Evolutionary conservation across 2,113 vertebrate genomes (phyloP).

Genomic region (Verasper variegatus): DNA sequence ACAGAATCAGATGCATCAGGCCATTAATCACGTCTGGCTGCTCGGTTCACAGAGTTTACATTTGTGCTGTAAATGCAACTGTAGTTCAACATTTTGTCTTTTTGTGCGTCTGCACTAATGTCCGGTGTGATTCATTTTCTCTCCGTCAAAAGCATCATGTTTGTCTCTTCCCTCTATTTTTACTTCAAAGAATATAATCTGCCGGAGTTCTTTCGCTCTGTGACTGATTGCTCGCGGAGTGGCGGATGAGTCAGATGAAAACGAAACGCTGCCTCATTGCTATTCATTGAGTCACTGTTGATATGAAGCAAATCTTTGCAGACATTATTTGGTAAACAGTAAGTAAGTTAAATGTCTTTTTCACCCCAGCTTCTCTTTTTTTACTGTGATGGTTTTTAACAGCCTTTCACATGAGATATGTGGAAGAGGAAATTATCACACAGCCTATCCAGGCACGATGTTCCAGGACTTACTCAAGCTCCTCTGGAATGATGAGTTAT

Average conservation of each 20-base stretch:
- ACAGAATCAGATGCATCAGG: slow-evolving; percentile 35
- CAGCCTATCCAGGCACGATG: slow-evolving; percentile 41
- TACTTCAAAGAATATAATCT: slow-evolving; percentile 45
- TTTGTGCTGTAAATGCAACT: slow-evolving; percentile 34
- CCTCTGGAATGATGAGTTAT: slow-evolving; percentile 74
- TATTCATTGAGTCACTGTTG: slow-evolving; percentile 66
- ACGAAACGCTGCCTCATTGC: slow-evolving; percentile 62
- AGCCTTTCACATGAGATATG: slow-evolving; percentile 55
- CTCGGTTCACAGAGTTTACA: slow-evolving; percentile 25
- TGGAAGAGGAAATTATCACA: slow-evolving; percentile 61
- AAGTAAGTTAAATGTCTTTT: slow-evolving; percentile 31
- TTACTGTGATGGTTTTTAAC: slow-evolving; percentile 53
- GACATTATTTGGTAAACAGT: slow-evolving; percentile 71
- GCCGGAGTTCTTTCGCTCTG: slow-evolving; percentile 19
- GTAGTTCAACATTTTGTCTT: slow-evolving; percentile 15
- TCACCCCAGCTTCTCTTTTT: slow-evolving; percentile 14
- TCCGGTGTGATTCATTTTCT: slow-evolving; percentile 47
- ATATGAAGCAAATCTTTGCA: slow-evolving; percentile 61
- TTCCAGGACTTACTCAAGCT: slow-evolving; percentile 61
- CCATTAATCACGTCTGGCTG: slow-evolving; percentile 62
- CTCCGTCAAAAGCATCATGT: slow-evolving; percentile 33
- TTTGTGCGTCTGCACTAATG: slow-evolving; percentile 28
- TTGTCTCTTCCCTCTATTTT: slow-evolving; percentile 32
- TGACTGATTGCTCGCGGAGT: slow-evolving; percentile 47
- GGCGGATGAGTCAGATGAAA: slow-evolving; percentile 57